Evolutionary conservation across 1,140 invertebrate species (phyloP), one percentile per base, ranked within the genome.

Genomic region (Hestina assimilis): DNA sequence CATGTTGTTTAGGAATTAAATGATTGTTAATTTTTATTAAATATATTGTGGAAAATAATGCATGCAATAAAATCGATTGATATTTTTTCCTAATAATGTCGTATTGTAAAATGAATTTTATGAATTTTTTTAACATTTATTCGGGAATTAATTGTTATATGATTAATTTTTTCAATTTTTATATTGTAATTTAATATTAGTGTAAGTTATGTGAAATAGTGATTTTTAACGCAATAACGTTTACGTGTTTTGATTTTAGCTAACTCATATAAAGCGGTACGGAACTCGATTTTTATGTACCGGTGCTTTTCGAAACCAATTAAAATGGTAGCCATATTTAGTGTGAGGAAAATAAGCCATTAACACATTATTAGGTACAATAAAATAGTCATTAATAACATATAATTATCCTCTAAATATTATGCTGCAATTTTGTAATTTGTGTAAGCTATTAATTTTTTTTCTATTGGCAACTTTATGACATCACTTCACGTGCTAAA

Each of bases 31-130:
- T 76, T 75, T 82, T 51, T 6, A 52, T 43, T 23, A 52, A 19
- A 60, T 66, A 69, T 63, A 69, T 42, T n/a, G n/a, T n/a, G n/a
- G n/a, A 66, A 74, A 72, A 65, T 66, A 76, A 76, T 85, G 75
- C 83, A 82, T 83, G 83, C 79, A 86, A 86, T 86, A 86, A 83
- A 78, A 60, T 69, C 78, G 42, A 83, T 80, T 86, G 83, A 86
- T 86, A 86, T 86, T 86, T 81, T 86, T 77, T 73, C 73, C 71
- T 85, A 79, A 66, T 79, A 72, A 72, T 72, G 47, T 77, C 63
- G 63, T 75, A 74, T 73, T 75, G 65, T 72, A 77, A 69, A 70
- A 72, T 72, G 71, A 46, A 70, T 73, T 74, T 74, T 79, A 74
- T 72, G 63, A n/a, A n/a, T n/a, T 68, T 61, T 29, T 54, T 46